These are phyloP conservation scores for Sturmia bella DNA, from an alignment of 2,888 invertebrate species.

Conservation along the genomic window DNA sequence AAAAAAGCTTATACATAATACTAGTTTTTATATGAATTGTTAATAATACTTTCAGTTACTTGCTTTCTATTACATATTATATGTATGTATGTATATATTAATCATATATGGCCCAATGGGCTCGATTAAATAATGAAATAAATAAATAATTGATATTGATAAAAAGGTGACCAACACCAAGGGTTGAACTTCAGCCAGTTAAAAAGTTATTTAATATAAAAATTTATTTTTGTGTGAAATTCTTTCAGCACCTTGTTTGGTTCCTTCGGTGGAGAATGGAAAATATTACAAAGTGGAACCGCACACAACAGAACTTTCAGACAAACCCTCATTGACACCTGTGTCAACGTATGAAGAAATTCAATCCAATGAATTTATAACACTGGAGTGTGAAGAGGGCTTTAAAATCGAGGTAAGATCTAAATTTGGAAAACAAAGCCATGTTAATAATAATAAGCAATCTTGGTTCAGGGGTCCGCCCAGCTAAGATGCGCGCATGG, in stretches of 20 bases:
- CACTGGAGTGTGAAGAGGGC: constrained; percentile 89
- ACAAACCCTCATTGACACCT: constrained; percentile 77
- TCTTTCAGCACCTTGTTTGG: constrained; percentile 86
- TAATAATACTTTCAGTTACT: too few species aligned
- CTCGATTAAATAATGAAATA: too few species aligned
- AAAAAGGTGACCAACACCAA: too few species aligned
- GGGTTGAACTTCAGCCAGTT: not conserved
- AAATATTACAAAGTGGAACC: constrained; percentile 83
- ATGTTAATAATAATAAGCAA: not conserved
- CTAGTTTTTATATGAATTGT: too few species aligned
- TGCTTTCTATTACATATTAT: too few species aligned
- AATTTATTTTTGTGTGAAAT: not conserved
- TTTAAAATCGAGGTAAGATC: constrained; percentile 81
- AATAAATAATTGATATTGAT: too few species aligned
- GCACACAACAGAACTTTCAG: constrained; percentile 77
- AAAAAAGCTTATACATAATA: too few species aligned
- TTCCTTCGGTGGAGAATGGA: constrained; percentile 87
- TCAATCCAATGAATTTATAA: constrained; percentile 88
- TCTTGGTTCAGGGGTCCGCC: constrained; percentile 84
- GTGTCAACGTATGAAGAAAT: constrained; percentile 82
- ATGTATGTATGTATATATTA: too few species aligned
- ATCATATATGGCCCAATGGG: too few species aligned
- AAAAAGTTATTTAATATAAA: not conserved
- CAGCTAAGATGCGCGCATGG: constrained; percentile 90
- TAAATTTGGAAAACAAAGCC: too few species aligned